A percentile compares a stretch with the other conserved stretches of the same genome.
These are phyloP conservation scores for Schizothorax lantsangensis DNA, from an alignment of 2,797 vertebrate species.

Conservation along the genomic window DNA sequence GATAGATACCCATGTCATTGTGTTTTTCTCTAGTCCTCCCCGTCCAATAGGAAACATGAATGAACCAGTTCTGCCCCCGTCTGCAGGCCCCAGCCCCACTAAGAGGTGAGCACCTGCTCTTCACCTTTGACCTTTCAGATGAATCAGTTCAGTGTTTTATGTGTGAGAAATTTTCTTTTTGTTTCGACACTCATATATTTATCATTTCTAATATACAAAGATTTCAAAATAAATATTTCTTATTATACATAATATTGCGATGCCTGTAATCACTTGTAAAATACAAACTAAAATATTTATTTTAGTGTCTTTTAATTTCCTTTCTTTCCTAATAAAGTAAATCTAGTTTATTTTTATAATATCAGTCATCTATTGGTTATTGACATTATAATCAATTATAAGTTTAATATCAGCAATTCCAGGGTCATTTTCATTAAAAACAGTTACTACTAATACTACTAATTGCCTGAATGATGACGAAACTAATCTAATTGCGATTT, in stretches of 20 bases:
- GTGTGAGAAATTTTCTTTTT: neutral
- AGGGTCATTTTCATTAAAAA: neutral
- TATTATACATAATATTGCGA: neutral
- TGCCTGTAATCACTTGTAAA: neutral
- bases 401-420: neutral
- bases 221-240: neutral
- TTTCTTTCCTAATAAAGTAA: neutral
- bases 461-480: neutral
- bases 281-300: neutral
- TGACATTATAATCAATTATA: neutral
- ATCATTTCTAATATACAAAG: neutral
- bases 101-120: constrained; percentile 81
- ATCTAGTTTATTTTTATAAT: neutral
- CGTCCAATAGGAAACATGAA: constrained; percentile 76
- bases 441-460: neutral
- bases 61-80: constrained; percentile 83
- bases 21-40: constrained; percentile 69
- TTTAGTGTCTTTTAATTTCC: neutral
- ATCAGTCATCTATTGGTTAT: neutral
- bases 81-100: constrained; percentile 81
- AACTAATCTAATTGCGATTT: neutral
- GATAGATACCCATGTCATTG: constrained; percentile 30
- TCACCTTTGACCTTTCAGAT: constrained; percentile 1
- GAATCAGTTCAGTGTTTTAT: neutral
- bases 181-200: neutral